phyloP scores from a whole-genome alignment of 2,888 invertebrate species.

The Lacanobia oleracea region DNA sequence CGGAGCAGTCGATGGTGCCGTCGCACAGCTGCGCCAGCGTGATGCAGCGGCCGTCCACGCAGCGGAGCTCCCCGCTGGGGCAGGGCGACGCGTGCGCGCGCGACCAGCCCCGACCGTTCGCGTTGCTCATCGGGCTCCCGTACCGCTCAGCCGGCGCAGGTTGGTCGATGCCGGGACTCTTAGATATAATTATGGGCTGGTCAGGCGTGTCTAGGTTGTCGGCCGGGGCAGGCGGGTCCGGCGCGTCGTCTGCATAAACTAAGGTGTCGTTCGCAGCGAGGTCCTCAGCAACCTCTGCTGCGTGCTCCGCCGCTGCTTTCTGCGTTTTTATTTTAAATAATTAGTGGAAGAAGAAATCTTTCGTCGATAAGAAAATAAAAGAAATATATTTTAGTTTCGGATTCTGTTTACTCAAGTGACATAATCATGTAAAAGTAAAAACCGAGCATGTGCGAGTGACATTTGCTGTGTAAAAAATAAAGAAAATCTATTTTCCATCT shows the following conservation, averaged over 20 bases:
- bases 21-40: constrained; percentile 92
- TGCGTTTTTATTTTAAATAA: constrained; percentile 64
- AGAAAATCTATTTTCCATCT: too few relatives aligned
- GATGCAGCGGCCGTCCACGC: constrained; percentile 92
- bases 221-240: not conserved
- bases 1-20: constrained; percentile 91
- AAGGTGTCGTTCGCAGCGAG: constrained; percentile 55
- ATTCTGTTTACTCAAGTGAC: not conserved
- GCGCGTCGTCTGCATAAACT: constrained; percentile 53
- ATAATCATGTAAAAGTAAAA: not conserved
- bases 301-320: constrained; percentile 75
- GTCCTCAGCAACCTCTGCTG: constrained; percentile 55
- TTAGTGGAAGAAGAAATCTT: not conserved
- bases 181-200: not conserved
- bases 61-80: constrained; percentile 90
- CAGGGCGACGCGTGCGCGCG: constrained; percentile 87
- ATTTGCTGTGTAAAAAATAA: too few relatives aligned
- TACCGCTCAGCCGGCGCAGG: not conserved
- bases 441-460: not conserved
- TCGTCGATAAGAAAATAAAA: not conserved
- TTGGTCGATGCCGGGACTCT: not conserved
- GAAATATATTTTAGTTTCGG: not conserved
- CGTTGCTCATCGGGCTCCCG: not conserved
- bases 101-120: constrained; percentile 45
- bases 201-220: too few relatives aligned